Evolutionary conservation across 1,140 invertebrate genomes (phyloP).

Genomic region (Amyelois transitella): DNA sequence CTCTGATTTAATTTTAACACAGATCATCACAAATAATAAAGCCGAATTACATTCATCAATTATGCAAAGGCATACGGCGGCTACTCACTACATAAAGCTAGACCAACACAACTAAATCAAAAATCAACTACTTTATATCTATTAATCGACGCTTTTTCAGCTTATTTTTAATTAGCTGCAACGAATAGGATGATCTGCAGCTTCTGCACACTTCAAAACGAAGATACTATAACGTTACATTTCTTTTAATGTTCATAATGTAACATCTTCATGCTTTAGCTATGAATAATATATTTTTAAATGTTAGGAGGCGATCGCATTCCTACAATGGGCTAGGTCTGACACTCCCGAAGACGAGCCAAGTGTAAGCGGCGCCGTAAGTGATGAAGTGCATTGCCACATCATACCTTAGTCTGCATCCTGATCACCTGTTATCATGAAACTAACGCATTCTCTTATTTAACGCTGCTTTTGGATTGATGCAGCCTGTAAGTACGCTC

Average conservation of each 20-base stretch:
- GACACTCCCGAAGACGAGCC: constrained; percentile 60
- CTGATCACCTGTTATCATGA: constrained; percentile 61
- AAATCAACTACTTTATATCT: background rate
- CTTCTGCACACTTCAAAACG: background rate
- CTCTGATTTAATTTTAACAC: background rate
- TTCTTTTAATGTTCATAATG: constrained; percentile 4
- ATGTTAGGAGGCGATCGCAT: constrained; percentile 70
- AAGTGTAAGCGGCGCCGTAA: constrained; percentile 70
- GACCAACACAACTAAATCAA: background rate
- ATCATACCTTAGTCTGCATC: constrained; percentile 49
- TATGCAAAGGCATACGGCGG: background rate
- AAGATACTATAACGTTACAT: constrained; percentile 1
- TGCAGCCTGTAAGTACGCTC: constrained; percentile 68
- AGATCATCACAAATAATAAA: background rate
- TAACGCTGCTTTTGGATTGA: constrained; percentile 63
- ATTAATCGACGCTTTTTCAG: no score
- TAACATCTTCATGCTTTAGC: constrained; percentile 42
- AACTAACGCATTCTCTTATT: constrained; percentile 69
- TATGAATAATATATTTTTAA: constrained; percentile 43
- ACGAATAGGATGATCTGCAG: background rate
- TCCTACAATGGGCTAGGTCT: constrained; percentile 60
- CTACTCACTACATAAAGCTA: background rate
- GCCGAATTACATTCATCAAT: background rate
- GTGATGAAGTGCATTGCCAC: constrained; percentile 63
- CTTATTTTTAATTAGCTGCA: no score